Base-by-base conservation (phyloP, 2,888 invertebrate species). In the Lithodes maja region DNA sequence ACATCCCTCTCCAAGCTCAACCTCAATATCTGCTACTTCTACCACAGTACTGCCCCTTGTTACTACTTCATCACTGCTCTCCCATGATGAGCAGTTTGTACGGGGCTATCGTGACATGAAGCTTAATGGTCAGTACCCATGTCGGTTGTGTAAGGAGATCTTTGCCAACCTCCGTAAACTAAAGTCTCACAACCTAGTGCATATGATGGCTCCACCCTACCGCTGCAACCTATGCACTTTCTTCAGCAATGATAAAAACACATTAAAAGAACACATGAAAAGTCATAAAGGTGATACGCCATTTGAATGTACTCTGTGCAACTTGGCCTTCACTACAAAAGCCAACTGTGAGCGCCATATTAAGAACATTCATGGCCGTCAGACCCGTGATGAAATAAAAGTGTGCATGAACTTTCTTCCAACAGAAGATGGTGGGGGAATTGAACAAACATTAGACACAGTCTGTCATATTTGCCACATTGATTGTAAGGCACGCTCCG, bases 261-360 rank as follows among this genome's bases (percentile, higher is more conserved):
- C 98, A 1, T 94, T 99, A 83, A 96, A 97, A 7, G 96, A 98
- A 49, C 99, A 99, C 93, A 96, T 99, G 95, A 95, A 98, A 77
- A 97, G 97, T 0, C 99, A 99, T 94, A 99, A 98, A 93, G 99
- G 99, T 0, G 98, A 99, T 93, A 95, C 98, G 12, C 99, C 99
- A 0, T 99, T 97, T 93, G 98, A 98, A 93, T 99, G 99, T 93
- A 96, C 97, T 0, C 95, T 98, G n/a, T 99, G 99, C 94, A 97
- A 97, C 93, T 98, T 98, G 93, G 98, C 98, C 1, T 99, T 99
- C 94, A 99, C 99, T 53, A 99, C 99, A 0, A 98, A 99, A 94
- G 98, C 99, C 1, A 99, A 99, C 93, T 99, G 99, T 93, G 99
- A 99, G 94, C 95, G 99, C 3, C 99, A 99, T 94, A 95, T 99